phyloP scores from a whole-genome alignment of 2,797 vertebrate species.

The Distichodus sexfasciatus region DNA sequence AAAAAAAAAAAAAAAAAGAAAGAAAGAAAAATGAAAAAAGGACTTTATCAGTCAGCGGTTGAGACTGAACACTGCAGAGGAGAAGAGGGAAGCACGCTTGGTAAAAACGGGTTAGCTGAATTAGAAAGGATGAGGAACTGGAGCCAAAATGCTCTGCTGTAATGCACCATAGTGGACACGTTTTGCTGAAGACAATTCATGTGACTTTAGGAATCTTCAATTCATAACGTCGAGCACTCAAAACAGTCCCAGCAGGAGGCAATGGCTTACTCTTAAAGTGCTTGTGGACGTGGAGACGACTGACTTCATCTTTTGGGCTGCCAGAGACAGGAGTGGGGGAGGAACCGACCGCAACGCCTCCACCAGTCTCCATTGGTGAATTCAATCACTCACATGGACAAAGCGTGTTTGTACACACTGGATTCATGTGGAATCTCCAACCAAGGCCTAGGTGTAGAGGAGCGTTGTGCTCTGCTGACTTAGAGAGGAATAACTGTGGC shows the following conservation, averaged over 20 bases:
- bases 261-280: conserved; percentile 29
- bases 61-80: conserved; percentile 21
- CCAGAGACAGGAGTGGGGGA: conserved; percentile 22
- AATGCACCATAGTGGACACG: conserved; percentile 15
- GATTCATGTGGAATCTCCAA: conserved; percentile 22
- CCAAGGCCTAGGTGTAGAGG: conserved; percentile 1
- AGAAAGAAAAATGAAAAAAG: conserved; percentile 33
- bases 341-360: conserved; percentile 10
- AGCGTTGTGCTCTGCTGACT: conserved; percentile 14
- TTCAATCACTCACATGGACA: conserved; percentile 20
- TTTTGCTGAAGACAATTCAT: conserved; percentile 43
- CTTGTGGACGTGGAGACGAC: conserved; percentile 13
- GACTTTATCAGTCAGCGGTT: conserved; percentile 23
- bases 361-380: conserved; percentile 22
- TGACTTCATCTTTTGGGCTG: conserved; percentile 23
- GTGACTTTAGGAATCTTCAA: conserved; percentile 28
- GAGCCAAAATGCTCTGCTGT: conserved; percentile 29
- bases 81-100: conserved; percentile 1
- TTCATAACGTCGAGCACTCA: conserved; percentile 29
- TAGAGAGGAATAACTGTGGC: conserved; percentile 26
- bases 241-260: conserved; percentile 15
- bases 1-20: conserved; percentile 30
- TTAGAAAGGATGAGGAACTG: conserved; percentile 23
- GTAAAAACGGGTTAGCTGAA: conserved; percentile 33
- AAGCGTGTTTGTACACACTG: conserved; percentile 31